Percentiles rank a stretch among this genome's conserved stretches.
These are phyloP conservation scores for Bursaphelenchus mucronatus DNA, from an alignment of 1,140 invertebrate genomes.

Conservation along the genomic window DNA sequence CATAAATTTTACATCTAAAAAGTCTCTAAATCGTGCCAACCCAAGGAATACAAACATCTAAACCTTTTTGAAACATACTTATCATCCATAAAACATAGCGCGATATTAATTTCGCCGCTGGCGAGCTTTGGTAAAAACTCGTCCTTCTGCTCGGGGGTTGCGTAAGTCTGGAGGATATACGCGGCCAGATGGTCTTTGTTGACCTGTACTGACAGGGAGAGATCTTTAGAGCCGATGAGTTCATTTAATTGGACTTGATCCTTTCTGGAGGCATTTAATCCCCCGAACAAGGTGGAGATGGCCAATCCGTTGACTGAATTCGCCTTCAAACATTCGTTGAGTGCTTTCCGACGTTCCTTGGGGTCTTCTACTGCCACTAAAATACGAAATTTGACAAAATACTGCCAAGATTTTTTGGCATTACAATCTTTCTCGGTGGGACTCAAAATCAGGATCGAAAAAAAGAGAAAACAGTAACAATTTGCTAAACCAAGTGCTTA, in stretches of 20 bases:
- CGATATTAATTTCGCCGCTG: conserved; percentile 28
- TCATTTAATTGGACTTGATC: conserved; percentile 42
- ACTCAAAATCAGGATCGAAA: no score
- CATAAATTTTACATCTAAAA: not conserved
- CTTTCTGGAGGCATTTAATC: conserved; percentile 45
- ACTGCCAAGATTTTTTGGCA: no score
- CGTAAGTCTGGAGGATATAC: conserved; percentile 81
- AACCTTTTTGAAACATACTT: conserved; percentile 1
- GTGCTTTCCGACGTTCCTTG: no score
- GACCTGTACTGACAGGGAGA: conserved; percentile 43
- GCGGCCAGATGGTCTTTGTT: conserved; percentile 69
- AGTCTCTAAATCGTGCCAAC: not conserved
- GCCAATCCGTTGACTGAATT: no score
- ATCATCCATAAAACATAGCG: conserved; percentile 14
- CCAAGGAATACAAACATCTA: not conserved
- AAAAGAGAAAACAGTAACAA: not conserved
- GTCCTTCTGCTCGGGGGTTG: conserved; percentile 79
- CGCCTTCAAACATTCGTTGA: no score
- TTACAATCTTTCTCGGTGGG: no score
- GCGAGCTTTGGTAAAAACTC: conserved; percentile 78
- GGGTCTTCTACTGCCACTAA: no score
- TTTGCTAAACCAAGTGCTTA: conserved; percentile 2
- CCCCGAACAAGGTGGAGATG: conserved; percentile 23
- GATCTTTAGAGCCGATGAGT: conserved; percentile 40
- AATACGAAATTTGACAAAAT: no score